Evolutionary conservation across 2,113 vertebrate species (phyloP), one percentile per base, ranked within the genome.

Genomic region (Nansenia antarctica): DNA sequence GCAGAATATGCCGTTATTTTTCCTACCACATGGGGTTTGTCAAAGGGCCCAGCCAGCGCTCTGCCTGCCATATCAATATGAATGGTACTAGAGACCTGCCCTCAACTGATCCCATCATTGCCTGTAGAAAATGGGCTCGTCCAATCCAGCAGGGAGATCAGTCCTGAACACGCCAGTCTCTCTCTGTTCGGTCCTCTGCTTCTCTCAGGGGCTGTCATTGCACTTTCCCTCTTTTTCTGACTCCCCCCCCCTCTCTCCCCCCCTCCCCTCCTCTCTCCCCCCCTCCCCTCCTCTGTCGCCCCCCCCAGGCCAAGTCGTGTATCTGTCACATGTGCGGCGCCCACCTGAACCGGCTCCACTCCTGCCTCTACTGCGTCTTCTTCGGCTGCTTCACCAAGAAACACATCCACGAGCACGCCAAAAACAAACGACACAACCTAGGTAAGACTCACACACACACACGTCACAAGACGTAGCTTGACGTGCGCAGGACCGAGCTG

Each of bases 311-410:
- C 84, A 91, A 90, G 87, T 91, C 90, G 74, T 91, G 90, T 49
- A 90, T 91, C 78, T 91, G 90, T 86, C 90, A 91, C 81, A 90
- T 90, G 86, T 91, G 90, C 73, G 90, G 90, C 18, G 90, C 90
- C 58, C 90, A 91, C 83, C 93, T 99, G 86, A 99, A 95, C 89
- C 90, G 98, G 81, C 96, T 99, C 72, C 98, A 99, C 88, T 99
- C 98, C 81, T 99, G 98, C 90, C 96, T 99, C 71, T 97, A 98
- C 90, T 99, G 98, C 67, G 96, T 99, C 81, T 99, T 98, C 93
- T 99, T 99, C 26, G 98, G 96, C 91, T 99, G 98, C 85, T 99
- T 99, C 82, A 96, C 95, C 65, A 98, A 98, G 95, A 99, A 98
- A 85, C 98, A 99, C 83, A 99, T 99, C 85, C 98, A 99, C 70